A percentile compares a stretch with the other conserved stretches of the same genome.
Evolutionary conservation across 2,113 vertebrate species (phyloP).

Genomic region (Sakesphorus luctuosus): DNA sequence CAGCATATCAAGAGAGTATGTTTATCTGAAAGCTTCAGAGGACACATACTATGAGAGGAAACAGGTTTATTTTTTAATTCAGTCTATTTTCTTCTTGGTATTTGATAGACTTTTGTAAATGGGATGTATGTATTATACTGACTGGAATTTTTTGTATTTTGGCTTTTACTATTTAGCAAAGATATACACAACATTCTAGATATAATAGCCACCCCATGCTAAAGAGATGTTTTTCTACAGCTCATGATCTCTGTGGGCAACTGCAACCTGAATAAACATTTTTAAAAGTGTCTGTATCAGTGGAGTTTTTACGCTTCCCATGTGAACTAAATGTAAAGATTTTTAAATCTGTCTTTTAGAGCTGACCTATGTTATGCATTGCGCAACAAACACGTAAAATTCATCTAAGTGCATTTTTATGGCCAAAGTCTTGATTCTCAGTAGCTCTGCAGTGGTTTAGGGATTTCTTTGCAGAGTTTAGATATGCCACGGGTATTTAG

Average conservation of each 20-base stretch:
- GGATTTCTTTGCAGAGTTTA: not conserved
- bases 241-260: not conserved
- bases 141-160: not conserved
- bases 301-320: not conserved
- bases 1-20: not conserved
- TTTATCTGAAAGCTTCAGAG: not conserved
- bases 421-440: not conserved
- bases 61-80: not conserved
- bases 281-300: not conserved
- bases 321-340: not conserved
- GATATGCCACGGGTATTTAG: not conserved
- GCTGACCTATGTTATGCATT: not conserved
- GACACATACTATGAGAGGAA: not conserved
- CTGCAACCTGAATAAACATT: not conserved
- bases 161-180: not conserved
- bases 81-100: not conserved
- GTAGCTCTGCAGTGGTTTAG: not conserved
- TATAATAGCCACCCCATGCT: not conserved
- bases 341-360: not conserved
- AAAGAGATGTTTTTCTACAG: not conserved
- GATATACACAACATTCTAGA: not conserved
- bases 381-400: not conserved
- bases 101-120: not conserved
- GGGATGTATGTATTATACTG: not conserved
- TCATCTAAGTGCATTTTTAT: not conserved